Percentiles rank a stretch among this genome's conserved stretches.
These are phyloP conservation scores for Phaedon cochleariae DNA, from an alignment of 2,888 invertebrate genomes.

Conservation along the genomic window DNA sequence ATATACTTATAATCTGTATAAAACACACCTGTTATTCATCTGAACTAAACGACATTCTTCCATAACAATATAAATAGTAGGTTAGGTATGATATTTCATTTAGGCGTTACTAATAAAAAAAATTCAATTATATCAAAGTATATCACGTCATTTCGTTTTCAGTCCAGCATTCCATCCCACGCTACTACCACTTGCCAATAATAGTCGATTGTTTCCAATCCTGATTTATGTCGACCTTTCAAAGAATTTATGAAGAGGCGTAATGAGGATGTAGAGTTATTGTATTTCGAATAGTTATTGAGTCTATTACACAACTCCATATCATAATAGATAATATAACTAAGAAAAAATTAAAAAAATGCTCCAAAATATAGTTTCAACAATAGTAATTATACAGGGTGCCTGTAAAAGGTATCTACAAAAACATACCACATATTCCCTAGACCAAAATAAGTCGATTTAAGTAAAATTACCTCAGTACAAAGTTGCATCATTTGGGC, in stretches of 20 bases:
- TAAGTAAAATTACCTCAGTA: too few species aligned
- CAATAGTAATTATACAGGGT: too few species aligned
- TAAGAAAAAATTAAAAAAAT: too few species aligned
- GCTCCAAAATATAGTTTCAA: too few species aligned
- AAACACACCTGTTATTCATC: conserved; percentile 11
- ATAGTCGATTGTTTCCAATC: conserved; percentile 17
- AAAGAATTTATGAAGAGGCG: conserved; percentile 22
- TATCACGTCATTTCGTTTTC: conserved; percentile 19
- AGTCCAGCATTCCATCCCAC: conserved; percentile 29
- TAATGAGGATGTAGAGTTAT: conserved; percentile 18
- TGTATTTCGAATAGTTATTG: not conserved
- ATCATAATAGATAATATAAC: too few species aligned
- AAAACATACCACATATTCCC: too few species aligned
- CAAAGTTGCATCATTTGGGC: too few species aligned
- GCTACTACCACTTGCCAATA: conserved; percentile 16
- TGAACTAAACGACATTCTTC: not conserved
- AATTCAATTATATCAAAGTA: conserved; percentile 14
- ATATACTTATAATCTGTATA: too few species aligned
- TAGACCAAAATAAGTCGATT: too few species aligned
- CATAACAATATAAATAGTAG: not conserved
- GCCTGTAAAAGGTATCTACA: too few species aligned
- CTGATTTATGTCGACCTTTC: conserved; percentile 16
- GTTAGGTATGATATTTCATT: not conserved
- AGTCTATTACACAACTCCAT: not conserved
- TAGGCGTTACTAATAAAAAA: conserved; percentile 23